A percentile compares a stretch with the other conserved stretches of the same genome.
Evolutionary conservation across 92 coral and sea anemone genomes (phyloP).

Genomic region (Phenganax stokvisi): DNA sequence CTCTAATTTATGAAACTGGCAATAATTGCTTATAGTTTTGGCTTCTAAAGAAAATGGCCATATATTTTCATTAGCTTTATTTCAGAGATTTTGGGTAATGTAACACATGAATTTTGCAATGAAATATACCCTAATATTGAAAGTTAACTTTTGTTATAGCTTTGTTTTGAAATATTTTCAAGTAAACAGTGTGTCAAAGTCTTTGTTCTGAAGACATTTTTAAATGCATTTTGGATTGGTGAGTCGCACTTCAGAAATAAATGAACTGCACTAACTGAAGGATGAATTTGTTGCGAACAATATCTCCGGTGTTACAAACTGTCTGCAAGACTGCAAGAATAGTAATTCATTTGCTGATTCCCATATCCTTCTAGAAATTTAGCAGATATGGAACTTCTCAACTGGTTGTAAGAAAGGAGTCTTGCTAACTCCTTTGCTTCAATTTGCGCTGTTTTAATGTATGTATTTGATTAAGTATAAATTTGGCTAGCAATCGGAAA

Average conservation of each 20-base stretch:
- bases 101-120: not conserved
- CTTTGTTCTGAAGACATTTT: conserved; percentile 30
- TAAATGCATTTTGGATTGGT: conserved; percentile 38
- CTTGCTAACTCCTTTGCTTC: conserved; percentile 14
- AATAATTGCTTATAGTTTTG: no score
- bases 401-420: conserved; percentile 38
- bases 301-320: conserved; percentile 8
- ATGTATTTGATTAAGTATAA: conserved; percentile 32
- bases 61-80: no score
- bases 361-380: conserved; percentile 42
- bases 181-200: conserved; percentile 31
- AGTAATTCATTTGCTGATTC: conserved; percentile 28
- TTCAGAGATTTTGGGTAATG: no score
- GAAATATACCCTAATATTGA: conserved; percentile 9
- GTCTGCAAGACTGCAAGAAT: not conserved
- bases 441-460: conserved; percentile 35
- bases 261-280: conserved; percentile 20
- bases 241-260: conserved; percentile 32
- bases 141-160: conserved; percentile 43
- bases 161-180: conserved; percentile 30
- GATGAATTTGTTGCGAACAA: not conserved
- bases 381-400: conserved; percentile 43
- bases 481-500: conserved; percentile 8
- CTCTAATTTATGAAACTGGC: no score
- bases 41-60: no score